Conservation (phyloP, 2,888 invertebrate species). For the Entomobrya multifasciata region DNA sequence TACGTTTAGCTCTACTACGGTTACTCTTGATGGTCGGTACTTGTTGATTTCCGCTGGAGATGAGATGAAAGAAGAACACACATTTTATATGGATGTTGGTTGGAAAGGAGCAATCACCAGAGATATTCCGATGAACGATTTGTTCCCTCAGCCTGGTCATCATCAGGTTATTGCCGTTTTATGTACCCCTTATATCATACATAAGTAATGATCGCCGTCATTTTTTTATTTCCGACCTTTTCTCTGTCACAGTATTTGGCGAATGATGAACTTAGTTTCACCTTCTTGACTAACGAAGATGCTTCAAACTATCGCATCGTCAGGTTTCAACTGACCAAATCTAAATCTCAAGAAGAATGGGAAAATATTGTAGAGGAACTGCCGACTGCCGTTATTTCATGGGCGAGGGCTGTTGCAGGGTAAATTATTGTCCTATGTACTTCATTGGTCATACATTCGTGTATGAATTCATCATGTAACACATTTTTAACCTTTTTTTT, state of each 20-base stretch:
- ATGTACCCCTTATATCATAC: too few species aligned
- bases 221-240: too few species aligned
- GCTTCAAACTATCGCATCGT: constrained; percentile 95
- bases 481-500: background rate
- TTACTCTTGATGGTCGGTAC: constrained; percentile 95
- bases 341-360: constrained; percentile 88
- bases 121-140: constrained; percentile 10
- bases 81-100: constrained; percentile 90
- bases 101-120: constrained; percentile 59
- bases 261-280: constrained; percentile 82
- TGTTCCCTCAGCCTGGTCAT: constrained; percentile 55
- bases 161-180: too few species aligned
- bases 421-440: background rate
- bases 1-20: constrained; percentile 19
- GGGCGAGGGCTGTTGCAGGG: constrained; percentile 87
- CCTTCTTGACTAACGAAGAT: constrained; percentile 94
- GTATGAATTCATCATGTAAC: background rate
- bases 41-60: constrained; percentile 90
- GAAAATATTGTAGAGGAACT: constrained; percentile 90
- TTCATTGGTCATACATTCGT: too few species aligned
- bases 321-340: constrained; percentile 88
- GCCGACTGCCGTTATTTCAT: constrained; percentile 92
- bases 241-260: constrained; percentile 81
- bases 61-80: constrained; percentile 94
- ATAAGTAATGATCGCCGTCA: too few species aligned